Evolutionary conservation across 2,888 invertebrate genomes (phyloP), one percentile per base, ranked within the genome.

Genomic region (Drosophila ustulata): DNA sequence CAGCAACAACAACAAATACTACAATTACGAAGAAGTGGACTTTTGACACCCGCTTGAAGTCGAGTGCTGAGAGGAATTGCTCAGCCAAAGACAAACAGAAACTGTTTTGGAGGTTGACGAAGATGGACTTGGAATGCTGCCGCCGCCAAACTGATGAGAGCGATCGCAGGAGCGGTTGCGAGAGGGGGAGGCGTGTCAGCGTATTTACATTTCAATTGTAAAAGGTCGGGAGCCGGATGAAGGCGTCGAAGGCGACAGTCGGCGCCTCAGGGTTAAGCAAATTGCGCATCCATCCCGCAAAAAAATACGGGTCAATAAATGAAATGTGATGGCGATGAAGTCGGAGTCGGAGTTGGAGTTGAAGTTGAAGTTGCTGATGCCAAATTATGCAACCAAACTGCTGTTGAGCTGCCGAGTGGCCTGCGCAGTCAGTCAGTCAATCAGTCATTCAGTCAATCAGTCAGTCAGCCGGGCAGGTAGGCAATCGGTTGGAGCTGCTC

Each of bases 171-270:
- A 6, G 6, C 18, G 18, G 18, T 18, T 18, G 18, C 18, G 23
- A 5, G 4, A 8, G 45, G 11, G 4, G 25, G 25, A 34, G 43
- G 46, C 34, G 32, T 50, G 25, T 23, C 41, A 30, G 50, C 32
- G 64, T 87, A 75, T 86, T 89, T 86, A 89, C 89, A 86, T 80
- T 87, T 89, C 82, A 89, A 87, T 89, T 87, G 83, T 82, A 78
- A 71, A 67, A 72, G 72, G 71, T 78, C 75, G 78, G 68, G 47
- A 75, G 70, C 67, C 41, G 51, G 46, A 70, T 37, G 46, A 51
- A 45, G 49, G 43, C 46, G 74, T 56, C 46, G 70, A 62, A 65
- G 70, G 75, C 65, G 64, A 75, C 75, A 58, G 68, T 47, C 65
- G 56, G 59, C 62, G 87, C 83, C 80, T 71, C 75, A 71, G 88